phyloP scores from a whole-genome alignment of 2,113 vertebrate genomes.

The Myrmophylax atrothorax region DNA sequence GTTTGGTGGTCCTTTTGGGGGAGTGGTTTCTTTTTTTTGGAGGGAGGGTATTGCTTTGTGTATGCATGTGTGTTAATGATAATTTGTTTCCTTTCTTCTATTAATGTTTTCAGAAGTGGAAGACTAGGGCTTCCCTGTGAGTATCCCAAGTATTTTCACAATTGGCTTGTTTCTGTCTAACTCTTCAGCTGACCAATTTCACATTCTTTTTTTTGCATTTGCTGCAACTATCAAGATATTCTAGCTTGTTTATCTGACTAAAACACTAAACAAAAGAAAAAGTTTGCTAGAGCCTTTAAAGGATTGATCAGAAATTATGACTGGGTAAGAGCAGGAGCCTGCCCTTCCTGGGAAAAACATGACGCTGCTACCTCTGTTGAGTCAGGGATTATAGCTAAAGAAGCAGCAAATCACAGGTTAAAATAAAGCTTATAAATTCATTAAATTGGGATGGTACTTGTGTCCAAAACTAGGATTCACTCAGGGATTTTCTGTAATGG shows the following conservation, averaged over 20 bases:
- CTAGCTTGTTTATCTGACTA: background rate
- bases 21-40: background rate
- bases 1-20: background rate
- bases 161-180: background rate
- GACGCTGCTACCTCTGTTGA: background rate
- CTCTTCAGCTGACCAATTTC: background rate
- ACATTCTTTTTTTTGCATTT: background rate
- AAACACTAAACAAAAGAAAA: background rate
- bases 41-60: background rate
- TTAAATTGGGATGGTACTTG: background rate
- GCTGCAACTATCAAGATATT: background rate
- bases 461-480: background rate
- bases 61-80: background rate
- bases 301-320: background rate
- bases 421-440: background rate
- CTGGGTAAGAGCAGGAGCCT: background rate
- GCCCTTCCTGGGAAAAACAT: background rate
- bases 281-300: background rate
- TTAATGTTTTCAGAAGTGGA: background rate
- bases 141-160: background rate
- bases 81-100: background rate
- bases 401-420: background rate
- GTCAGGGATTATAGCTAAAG: background rate
- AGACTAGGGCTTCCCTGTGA: background rate
- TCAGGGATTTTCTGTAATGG: background rate